Evolutionary conservation across 2,888 invertebrate genomes (phyloP).

Genomic region (Girardia tigrina): DNA sequence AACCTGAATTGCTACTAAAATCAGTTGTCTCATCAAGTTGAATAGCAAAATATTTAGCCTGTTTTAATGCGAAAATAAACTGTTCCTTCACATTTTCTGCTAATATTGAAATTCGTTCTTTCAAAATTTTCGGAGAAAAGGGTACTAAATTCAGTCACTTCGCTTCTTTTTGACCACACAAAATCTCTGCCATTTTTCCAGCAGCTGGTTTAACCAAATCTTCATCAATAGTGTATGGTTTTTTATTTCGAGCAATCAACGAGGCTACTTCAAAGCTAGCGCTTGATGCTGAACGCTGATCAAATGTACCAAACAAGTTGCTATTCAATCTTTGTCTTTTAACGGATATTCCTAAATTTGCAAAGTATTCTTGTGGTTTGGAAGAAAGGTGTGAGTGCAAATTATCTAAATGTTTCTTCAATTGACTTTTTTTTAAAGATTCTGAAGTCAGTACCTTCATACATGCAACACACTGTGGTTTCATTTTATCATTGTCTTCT

Average conservation of each 20-base stretch:
- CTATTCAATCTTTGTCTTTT: background rate
- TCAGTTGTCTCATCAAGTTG: no score
- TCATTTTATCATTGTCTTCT: background rate
- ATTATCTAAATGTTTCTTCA: background rate
- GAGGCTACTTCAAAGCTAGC: no score
- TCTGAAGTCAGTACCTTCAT: background rate
- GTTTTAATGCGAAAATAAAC: background rate
- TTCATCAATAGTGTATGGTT: background rate
- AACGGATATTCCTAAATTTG: background rate
- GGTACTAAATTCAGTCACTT: background rate
- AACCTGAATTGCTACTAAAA: background rate
- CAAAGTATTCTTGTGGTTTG: background rate
- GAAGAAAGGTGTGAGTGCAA: background rate
- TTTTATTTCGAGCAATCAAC: background rate
- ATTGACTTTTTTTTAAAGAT: background rate
- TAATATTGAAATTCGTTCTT: background rate
- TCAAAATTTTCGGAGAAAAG: background rate
- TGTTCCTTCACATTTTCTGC: background rate
- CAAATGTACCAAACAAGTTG: no score
- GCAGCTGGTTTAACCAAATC: background rate
- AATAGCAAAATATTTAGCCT: no score
- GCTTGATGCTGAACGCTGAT: no score
- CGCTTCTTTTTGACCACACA: background rate
- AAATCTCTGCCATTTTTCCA: background rate
- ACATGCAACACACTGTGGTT: no score